phyloP scores from a whole-genome alignment of 1,140 invertebrate genomes.

The Leptinotarsa undecemlineata region DNA sequence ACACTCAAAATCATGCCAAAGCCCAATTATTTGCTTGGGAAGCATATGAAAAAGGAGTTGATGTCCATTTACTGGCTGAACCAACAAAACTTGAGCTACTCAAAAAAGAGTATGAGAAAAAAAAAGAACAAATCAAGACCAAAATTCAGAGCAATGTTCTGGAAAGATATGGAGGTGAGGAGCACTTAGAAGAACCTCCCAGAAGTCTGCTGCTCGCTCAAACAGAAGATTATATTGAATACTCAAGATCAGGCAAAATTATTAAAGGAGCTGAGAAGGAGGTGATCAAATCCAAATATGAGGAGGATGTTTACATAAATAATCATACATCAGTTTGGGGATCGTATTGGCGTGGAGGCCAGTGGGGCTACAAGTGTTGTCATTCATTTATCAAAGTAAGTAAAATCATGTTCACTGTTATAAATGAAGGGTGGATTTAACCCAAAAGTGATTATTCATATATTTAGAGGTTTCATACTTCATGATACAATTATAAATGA shows the following conservation, averaged over 20 bases:
- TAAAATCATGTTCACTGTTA: neutral
- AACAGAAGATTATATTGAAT: constrained; percentile 95
- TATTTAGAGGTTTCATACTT: no score
- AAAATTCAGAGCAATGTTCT: constrained; percentile 75
- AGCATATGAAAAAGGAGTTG: constrained; percentile 89
- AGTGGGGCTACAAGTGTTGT: constrained; percentile 97
- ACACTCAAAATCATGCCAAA: constrained; percentile 86
- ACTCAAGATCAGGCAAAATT: constrained; percentile 89
- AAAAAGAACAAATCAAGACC: constrained; percentile 85
- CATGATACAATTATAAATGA: no score
- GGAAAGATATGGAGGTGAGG: constrained; percentile 88
- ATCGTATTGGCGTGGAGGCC: constrained; percentile 88
- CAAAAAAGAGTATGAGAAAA: constrained; percentile 86
- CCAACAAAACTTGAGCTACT: constrained; percentile 95
- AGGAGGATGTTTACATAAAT: constrained; percentile 91
- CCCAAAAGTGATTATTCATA: no score
- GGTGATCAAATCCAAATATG: constrained; percentile 85
- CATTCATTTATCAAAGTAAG: constrained; percentile 87
- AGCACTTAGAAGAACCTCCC: constrained; percentile 87
- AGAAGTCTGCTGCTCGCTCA: constrained; percentile 88
- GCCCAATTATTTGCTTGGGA: constrained; percentile 99
- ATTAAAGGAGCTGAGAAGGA: constrained; percentile 85
- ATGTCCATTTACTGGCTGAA: constrained; percentile 95
- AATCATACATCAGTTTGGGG: constrained; percentile 96
- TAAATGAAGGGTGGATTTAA: no score